phyloP scores from a whole-genome alignment of 2,797 vertebrate genomes.

The Cottoperca gobio region DNA sequence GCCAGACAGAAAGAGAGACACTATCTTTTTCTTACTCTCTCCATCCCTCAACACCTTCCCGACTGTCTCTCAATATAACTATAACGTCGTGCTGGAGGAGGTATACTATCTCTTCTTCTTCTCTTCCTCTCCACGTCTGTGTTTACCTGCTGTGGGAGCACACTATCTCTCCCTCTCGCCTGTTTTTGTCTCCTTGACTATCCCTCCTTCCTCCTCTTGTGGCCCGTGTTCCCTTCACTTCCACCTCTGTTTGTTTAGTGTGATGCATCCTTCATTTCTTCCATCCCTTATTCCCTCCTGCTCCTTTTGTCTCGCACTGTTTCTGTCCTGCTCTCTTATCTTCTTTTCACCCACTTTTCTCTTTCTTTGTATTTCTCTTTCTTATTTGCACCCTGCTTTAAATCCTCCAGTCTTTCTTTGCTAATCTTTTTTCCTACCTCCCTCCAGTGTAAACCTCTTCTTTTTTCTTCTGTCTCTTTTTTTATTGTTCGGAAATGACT shows the following conservation, averaged over 20 bases:
- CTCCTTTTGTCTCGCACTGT: constrained; percentile 8
- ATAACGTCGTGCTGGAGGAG: constrained; percentile 45
- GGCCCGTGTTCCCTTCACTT: constrained; percentile 31
- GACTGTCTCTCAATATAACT: constrained; percentile 46
- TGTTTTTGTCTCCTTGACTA: constrained; percentile 21
- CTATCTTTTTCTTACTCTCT: constrained; percentile 23
- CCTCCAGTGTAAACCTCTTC: not conserved
- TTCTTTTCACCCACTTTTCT: constrained; percentile 10
- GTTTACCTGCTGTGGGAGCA: constrained; percentile 55
- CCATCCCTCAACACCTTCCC: constrained; percentile 41
- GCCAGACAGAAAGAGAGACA: constrained; percentile 5
- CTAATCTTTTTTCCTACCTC: not conserved
- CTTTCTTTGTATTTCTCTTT: not conserved
- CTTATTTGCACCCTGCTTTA: not conserved
- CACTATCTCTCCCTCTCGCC: constrained; percentile 26
- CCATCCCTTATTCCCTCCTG: constrained; percentile 16
- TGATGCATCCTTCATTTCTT: constrained; percentile 25
- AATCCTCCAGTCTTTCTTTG: not conserved
- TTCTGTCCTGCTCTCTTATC: constrained; percentile 17
- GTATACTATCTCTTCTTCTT: constrained; percentile 43
- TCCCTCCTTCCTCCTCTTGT: constrained; percentile 32
- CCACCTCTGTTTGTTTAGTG: constrained; percentile 48
- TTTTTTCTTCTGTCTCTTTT: not conserved
- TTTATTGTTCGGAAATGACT: not conserved
- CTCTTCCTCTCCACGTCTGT: constrained; percentile 28